Evolutionary conservation across 2,888 invertebrate species (phyloP).

Genomic region (Cephus nigrinus): DNA sequence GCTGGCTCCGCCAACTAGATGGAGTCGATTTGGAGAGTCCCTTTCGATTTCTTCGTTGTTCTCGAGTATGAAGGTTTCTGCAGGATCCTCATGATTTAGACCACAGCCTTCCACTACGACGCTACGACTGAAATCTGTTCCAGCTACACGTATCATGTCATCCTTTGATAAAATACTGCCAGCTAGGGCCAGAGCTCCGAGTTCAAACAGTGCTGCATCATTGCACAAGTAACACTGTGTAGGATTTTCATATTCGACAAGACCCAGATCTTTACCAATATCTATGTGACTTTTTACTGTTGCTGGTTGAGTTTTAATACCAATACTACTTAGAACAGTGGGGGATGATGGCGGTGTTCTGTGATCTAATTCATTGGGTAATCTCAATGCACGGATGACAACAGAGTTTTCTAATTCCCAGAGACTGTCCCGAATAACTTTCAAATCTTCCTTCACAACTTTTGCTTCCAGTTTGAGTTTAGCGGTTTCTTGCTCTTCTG

Average conservation of each 20-base stretch:
- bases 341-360: slow-evolving; percentile 69
- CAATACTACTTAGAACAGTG: slow-evolving; percentile 37
- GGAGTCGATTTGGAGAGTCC: slow-evolving; percentile 72
- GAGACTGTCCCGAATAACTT: slow-evolving; percentile 72
- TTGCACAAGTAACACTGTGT: slow-evolving; percentile 74
- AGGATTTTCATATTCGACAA: slow-evolving; percentile 72
- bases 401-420: slow-evolving; percentile 81
- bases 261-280: slow-evolving; percentile 68
- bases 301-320: slow-evolving; percentile 22
- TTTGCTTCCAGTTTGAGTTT: slow-evolving; percentile 71
- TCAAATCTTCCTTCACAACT: slow-evolving; percentile 74
- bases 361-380: slow-evolving; percentile 79
- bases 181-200: slow-evolving; percentile 68
- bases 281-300: slow-evolving; percentile 66
- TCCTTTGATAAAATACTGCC: slow-evolving; percentile 65
- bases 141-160: slow-evolving; percentile 76
- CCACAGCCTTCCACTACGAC: slow-evolving; percentile 81
- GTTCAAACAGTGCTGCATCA: slow-evolving; percentile 79
- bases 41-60: slow-evolving; percentile 70
- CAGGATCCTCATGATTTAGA: slow-evolving; percentile 69
- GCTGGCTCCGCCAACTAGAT: slow-evolving; percentile 82
- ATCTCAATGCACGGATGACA: slow-evolving; percentile 72
- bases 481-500: slow-evolving; percentile 65
- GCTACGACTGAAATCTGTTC: slow-evolving; percentile 83
- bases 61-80: slow-evolving; percentile 72